These are phyloP conservation scores for Thermophis baileyi DNA, from an alignment of 2,113 vertebrate genomes.

Conservation along the genomic window DNA sequence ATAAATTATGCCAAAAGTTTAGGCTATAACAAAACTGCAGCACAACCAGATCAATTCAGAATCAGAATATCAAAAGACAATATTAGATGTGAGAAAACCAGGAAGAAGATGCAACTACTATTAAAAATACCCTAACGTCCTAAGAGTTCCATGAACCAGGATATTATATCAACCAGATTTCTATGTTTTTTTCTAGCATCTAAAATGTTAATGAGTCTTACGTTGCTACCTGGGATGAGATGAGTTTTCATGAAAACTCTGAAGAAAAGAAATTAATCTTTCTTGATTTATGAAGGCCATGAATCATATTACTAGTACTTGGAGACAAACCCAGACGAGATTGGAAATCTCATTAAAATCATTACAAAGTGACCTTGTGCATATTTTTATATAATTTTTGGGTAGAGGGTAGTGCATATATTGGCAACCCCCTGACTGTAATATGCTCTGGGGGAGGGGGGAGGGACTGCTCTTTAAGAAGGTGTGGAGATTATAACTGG, in stretches of 20 bases:
- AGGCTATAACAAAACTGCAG: slow-evolving; percentile 48
- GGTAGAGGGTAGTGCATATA: not conserved
- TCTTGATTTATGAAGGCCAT: not conserved
- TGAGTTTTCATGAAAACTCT: slow-evolving; percentile 26
- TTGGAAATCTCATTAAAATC: not conserved
- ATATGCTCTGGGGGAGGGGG: not conserved
- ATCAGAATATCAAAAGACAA: slow-evolving; percentile 41
- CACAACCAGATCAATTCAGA: slow-evolving; percentile 48
- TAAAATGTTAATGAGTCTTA: slow-evolving; percentile 29
- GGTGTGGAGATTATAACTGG: not conserved
- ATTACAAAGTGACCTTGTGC: not conserved
- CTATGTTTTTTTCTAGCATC: not conserved
- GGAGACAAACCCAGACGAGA: not conserved
- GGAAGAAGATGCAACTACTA: not conserved
- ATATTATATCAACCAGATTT: slow-evolving; percentile 29
- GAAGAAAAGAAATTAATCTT: not conserved
- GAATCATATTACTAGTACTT: not conserved
- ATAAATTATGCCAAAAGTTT: slow-evolving; percentile 24
- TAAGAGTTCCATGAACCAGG: not conserved
- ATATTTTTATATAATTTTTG: not conserved
- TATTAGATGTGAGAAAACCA: slow-evolving; percentile 24
- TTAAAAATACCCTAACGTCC: not conserved
- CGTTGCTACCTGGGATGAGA: not conserved
- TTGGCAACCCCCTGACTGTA: not conserved
- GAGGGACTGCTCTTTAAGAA: not conserved